Percentiles rank a stretch among this genome's conserved stretches.
These are phyloP conservation scores for Talpa occidentalis DNA, from an alignment of 2,113 vertebrate species.

Conservation along the genomic window DNA sequence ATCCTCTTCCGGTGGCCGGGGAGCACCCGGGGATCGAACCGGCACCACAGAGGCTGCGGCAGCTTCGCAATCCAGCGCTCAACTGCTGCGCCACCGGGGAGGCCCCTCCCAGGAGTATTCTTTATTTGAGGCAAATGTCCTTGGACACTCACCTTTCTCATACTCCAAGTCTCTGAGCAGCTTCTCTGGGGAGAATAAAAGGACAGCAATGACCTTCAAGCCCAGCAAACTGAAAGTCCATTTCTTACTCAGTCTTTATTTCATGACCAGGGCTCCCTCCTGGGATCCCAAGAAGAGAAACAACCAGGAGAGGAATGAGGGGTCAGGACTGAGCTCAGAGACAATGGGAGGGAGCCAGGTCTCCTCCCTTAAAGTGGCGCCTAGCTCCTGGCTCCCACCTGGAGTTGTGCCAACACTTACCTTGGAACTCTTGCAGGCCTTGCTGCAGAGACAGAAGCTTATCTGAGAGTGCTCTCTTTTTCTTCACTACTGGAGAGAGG, in stretches of 20 bases:
- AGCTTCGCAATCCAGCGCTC: no score
- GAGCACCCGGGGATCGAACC: no score
- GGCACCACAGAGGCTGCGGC: no score
- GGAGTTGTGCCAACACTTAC: not conserved
- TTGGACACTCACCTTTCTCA: constrained; percentile 70
- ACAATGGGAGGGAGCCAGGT: not conserved
- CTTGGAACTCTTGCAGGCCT: constrained; percentile 78
- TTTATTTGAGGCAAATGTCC: not conserved
- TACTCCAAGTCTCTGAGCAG: constrained; percentile 79
- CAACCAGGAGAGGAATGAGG: not conserved
- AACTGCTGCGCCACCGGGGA: no score
- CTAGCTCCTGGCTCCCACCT: not conserved
- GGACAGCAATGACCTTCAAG: not conserved
- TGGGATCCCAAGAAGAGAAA: not conserved
- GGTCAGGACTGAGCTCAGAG: not conserved
- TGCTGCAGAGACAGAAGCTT: constrained; percentile 73
- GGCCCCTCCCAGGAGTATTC: no score
- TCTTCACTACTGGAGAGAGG: constrained; percentile 65
- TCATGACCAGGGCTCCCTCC: not conserved
- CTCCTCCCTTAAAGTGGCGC: not conserved
- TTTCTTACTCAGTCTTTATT: not conserved
- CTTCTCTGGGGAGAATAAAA: constrained; percentile 61
- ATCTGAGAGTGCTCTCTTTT: constrained; percentile 73
- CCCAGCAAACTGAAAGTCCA: not conserved
- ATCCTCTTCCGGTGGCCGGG: no score